phyloP scores from a whole-genome alignment of 2,113 vertebrate species.

The Tragelaphus scriptus region DNA sequence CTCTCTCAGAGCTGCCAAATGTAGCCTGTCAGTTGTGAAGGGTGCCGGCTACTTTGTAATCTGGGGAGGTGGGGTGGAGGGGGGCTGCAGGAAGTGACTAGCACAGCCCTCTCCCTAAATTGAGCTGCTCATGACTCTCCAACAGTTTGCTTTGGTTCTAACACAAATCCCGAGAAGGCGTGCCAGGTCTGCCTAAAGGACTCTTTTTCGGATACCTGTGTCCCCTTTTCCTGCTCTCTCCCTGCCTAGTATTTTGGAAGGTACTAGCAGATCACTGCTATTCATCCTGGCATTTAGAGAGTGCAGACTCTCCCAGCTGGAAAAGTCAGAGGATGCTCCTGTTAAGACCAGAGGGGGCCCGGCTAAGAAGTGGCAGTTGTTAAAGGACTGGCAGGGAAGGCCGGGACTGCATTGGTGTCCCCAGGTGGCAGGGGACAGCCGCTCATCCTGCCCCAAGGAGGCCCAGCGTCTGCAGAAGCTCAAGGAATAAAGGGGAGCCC shows the following conservation, averaged over 20 bases:
- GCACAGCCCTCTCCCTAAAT: not conserved
- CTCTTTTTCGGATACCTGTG: not conserved
- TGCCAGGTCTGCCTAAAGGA: not conserved
- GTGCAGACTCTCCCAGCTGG: slow-evolving; percentile 52
- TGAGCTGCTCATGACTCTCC: not conserved
- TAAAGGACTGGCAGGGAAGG: not conserved
- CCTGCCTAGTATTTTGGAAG: not conserved
- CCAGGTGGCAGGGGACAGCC: not conserved
- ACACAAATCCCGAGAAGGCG: not conserved
- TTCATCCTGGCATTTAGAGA: not conserved
- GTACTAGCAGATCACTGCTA: not conserved
- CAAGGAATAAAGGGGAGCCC: not conserved
- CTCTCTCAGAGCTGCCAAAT: not conserved
- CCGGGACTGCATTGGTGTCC: not conserved
- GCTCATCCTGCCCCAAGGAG: not conserved
- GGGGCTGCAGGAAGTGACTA: no score
- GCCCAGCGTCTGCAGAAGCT: not conserved
- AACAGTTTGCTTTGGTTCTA: not conserved
- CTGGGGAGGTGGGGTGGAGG: not conserved
- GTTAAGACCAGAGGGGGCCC: not conserved
- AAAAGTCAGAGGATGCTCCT: not conserved
- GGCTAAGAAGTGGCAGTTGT: not conserved
- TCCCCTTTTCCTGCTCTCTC: not conserved
- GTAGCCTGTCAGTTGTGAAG: not conserved
- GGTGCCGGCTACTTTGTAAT: slow-evolving; percentile 1